Base-by-base conservation (phyloP, 2,888 invertebrate genomes). In the Abscondita cerata region DNA sequence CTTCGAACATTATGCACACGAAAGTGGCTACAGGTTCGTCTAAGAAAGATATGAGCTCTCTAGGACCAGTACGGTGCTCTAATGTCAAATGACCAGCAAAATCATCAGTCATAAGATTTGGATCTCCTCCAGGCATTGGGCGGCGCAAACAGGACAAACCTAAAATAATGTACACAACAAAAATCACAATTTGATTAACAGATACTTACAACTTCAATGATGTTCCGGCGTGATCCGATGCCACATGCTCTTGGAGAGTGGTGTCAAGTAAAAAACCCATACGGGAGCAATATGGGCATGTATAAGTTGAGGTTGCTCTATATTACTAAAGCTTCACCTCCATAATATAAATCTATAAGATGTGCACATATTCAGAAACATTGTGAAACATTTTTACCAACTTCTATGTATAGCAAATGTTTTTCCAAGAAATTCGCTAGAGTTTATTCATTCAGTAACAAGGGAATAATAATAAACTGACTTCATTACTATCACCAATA, bases 91-190 rank as follows among this genome's bases (percentile, higher is more conserved):
- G 98, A 75, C 95, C 93, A 70, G 95, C 92, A 83, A 98, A 95
- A 85, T 98, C 98, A 84, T 98, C 97, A 68, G 97, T 97, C 82
- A 97, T 94, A 79, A 96, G 90, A 85, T 98, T 98, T 65, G 97
- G 97, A 81, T 98, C 98, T 55, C 96, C 96, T 68, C 97, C 96
- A 36, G 96, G 96, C 83, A 94, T 87, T 66, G 96, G n/a, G n/a
- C 93, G 66, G 98, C 98, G 84, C 98, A 98, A 54, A 98, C 90
- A 68, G 98, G 98, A 82, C 98, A 98, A 59, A 98, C 95, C 89
- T 97, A 55, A 16, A 47, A 25, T 36, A 13, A 31, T 16, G 3
- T 20, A 25, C 6, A 25, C 25, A 6, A 25, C 25, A 4, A 25
- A 25, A 25, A 25, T 25, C 4, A 36, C 3, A 36, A n/a, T 36